Percentiles rank a stretch among this genome's conserved stretches.
Evolutionary conservation across 1,140 invertebrate genomes (phyloP).

Genomic region (Nasonia giraulti): DNA sequence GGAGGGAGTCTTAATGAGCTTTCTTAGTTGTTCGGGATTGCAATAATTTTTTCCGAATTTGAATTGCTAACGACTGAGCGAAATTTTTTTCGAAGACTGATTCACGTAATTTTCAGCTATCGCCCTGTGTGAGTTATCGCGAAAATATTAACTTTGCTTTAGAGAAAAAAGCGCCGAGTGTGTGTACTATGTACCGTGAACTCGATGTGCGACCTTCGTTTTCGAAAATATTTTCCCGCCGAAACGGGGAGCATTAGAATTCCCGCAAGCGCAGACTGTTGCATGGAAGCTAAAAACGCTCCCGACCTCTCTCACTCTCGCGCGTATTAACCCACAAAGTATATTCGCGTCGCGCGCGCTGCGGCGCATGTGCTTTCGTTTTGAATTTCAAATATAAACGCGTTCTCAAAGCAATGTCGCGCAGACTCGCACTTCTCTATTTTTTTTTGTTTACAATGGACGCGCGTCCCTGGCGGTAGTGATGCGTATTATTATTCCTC

Average conservation of each 20-base stretch:
- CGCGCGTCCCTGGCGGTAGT: not conserved
- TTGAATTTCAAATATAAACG: conserved; percentile 28
- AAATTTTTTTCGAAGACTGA: not conserved
- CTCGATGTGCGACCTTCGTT: not conserved
- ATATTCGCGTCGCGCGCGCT: not conserved
- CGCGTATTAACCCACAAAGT: not conserved
- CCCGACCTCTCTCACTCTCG: not conserved
- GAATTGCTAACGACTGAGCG: not conserved
- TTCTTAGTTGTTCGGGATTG: not conserved
- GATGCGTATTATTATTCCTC: not conserved
- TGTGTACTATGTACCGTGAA: no score
- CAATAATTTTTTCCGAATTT: not conserved
- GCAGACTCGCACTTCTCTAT: not conserved
- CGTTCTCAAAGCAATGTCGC: conserved; percentile 1
- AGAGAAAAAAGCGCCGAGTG: no score
- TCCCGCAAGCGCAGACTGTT: no score
- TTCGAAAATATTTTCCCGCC: not conserved
- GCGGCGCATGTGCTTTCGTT: not conserved
- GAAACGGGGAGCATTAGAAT: not conserved
- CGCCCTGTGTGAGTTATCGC: no score
- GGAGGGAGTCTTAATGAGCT: not conserved
- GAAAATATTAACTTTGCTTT: no score
- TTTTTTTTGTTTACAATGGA: conserved; percentile 21
- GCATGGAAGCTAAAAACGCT: not conserved
- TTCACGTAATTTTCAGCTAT: not conserved